Evolutionary conservation across 2,113 vertebrate species (phyloP), one percentile per base, ranked within the genome.

Genomic region (Drymodes brunneopygia): DNA sequence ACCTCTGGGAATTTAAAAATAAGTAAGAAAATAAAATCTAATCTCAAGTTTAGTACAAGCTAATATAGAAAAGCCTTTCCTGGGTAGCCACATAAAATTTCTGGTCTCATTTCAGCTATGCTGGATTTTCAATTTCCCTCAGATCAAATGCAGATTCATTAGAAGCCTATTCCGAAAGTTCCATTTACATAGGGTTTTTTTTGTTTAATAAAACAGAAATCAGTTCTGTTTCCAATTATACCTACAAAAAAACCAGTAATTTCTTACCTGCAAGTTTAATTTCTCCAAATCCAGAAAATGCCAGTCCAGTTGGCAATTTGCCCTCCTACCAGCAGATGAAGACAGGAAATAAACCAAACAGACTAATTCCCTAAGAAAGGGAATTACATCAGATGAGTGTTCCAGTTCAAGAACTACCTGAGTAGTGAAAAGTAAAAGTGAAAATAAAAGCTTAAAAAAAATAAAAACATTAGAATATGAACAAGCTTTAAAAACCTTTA

Each of bases 261-360:
- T 95, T 95, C 96, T 97, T 97, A 97, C 92, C 96, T 96, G 95
- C 89, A 89, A 60, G 89, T 85, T 95, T 95, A 95, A 97, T 97
- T 97, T 96, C 92, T 95, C 94, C 94, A 95, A 96, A 97, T 94
- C 94, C 92, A 95, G 95, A 94, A 94, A 95, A 95, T 95, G 95
- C 94, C 91, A 95, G 89, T 87, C 88, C 91, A 97, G 73, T 84
- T 91, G 86, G 96, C 95, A 96, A 96, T 96, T 81, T 96, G 94
- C 93, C 94, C 94, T 95, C 94, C 83, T 96, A 96, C 86, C 95
- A 97, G 96, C 92, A 96, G 96, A 96, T 96, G 95, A 88, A 96
- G 95, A 95, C 92, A 95, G 94, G 95, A 94, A 97, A 97, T 96
- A 96, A 96, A 96, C 69, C 95, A 97, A 95, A 95, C 81, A 92